phyloP scores from a whole-genome alignment of 37 sponge, comb jelly and placozoan species.

The Mnemiopsis leidyi region DNA sequence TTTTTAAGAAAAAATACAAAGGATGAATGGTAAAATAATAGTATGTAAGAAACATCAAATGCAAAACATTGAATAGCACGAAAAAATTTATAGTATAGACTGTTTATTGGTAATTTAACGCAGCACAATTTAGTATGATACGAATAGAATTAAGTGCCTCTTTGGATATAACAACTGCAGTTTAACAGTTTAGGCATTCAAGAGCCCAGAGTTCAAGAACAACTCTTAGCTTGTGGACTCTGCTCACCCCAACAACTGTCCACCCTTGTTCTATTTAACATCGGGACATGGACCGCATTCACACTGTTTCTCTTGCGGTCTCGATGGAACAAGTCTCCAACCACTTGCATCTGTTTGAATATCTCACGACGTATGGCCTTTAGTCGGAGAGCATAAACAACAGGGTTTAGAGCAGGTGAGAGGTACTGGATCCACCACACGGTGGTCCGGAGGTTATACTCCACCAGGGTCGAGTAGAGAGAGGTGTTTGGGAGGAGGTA shows the following conservation, averaged over 20 bases:
- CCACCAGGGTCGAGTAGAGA: background rate
- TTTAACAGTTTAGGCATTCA: too few species aligned
- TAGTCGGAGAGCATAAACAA: conserved; percentile 58
- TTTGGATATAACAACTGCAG: too few species aligned
- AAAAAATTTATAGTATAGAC: too few species aligned
- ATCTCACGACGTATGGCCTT: conserved; percentile 57
- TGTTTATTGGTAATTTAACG: too few species aligned
- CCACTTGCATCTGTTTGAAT: background rate
- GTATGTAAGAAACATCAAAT: too few species aligned
- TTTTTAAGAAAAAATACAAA: too few species aligned
- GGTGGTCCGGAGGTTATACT: conserved; percentile 16
- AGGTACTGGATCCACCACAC: conserved; percentile 67
- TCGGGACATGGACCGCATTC: conserved; percentile 25
- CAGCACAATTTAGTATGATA: too few species aligned
- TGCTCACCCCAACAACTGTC: conserved; percentile 48
- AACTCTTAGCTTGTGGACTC: too few species aligned
- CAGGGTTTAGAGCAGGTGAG: conserved; percentile 61
- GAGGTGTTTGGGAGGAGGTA: conserved; percentile 18
- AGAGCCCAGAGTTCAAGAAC: too few species aligned
- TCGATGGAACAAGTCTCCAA: background rate
- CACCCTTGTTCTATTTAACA: background rate
- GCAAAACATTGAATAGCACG: too few species aligned
- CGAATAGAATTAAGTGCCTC: too few species aligned
- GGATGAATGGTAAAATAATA: too few species aligned
- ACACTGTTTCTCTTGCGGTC: conserved; percentile 40